phyloP scores from a whole-genome alignment of 2,888 invertebrate species.

The Pemphredon lugubris region DNA sequence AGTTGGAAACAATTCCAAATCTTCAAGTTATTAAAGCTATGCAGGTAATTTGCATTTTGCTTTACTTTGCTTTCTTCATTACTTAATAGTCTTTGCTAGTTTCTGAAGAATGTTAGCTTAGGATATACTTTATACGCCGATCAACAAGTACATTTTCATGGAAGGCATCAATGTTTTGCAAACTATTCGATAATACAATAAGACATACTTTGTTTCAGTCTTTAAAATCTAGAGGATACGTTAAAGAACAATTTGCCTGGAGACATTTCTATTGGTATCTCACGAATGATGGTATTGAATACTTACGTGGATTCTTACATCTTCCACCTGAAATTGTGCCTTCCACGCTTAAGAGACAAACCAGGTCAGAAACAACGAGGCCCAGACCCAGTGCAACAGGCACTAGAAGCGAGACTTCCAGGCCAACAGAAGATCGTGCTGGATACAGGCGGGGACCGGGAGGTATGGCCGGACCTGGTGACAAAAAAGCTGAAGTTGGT shows the following conservation, averaged over 20 bases:
- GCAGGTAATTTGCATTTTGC: conserved; percentile 89
- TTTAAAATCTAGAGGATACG: conserved; percentile 96
- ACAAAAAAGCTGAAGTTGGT: conserved; percentile 98
- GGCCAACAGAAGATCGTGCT: conserved; percentile 91
- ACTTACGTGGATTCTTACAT: conserved; percentile 96
- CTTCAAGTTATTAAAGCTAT: conserved; percentile 99
- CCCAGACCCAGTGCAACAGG: conserved; percentile 88
- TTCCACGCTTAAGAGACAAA: conserved; percentile 96
- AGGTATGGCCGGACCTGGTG: conserved; percentile 84
- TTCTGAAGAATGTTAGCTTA: too few relatives aligned
- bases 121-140: too few relatives aligned
- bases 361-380: conserved; percentile 91
- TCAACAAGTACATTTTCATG: too few relatives aligned
- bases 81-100: neutral
- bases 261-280: conserved; percentile 99
- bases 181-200: too few relatives aligned
- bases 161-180: too few relatives aligned
- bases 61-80: too few relatives aligned
- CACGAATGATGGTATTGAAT: conserved; percentile 99
- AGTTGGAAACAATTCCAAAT: conserved; percentile 96
- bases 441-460: conserved; percentile 91
- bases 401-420: conserved; percentile 86
- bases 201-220: conserved; percentile 83
- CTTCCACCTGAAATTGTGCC: conserved; percentile 99
- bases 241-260: conserved; percentile 99